Base-by-base conservation (phyloP, 2,113 vertebrate species). In the Tychaedon coryphoeus region DNA sequence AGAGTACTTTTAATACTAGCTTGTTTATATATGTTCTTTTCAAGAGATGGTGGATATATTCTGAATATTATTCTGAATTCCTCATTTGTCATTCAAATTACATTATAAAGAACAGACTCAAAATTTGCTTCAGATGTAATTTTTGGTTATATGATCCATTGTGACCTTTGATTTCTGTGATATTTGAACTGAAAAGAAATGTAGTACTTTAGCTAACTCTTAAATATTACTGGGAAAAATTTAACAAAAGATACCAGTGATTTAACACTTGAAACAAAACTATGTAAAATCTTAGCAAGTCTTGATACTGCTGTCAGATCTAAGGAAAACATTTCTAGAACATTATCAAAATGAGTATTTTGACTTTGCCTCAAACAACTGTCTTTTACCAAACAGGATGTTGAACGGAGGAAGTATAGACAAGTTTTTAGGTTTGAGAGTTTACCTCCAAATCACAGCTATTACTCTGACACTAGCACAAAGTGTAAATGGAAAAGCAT, bases 401-500 rank as follows among this genome's bases (percentile, higher is more conserved):
- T 23, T 20, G 9, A 62, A 34, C 15, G 11, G 29, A 66, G 20
- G 14, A 64, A 78, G 4, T 8, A 43, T 36, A 38, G 33, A 17
- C 24, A 57, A 77, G 10, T 2, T 67, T 75, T 75, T 40, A 67
- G 33, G 47, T 25, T 38, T 28, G 9, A 81, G 69, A 90, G 24
- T 13, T 82, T 50, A 34, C 33, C 34, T 23, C 3, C 7, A 72
- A 60, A 40, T 43, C 31, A 48, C 31, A 77, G 48, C 5, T 66
- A n/a, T 19, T 38, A 56, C 6, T 43, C 38, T 62, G 38, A 45
- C 0, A 3, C 23, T n/a, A 22, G 10, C 31, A 45, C 14, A 29
- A 75, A 56, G 25, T 0, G 0, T 20, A 33, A 84, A 42, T 4
- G 18, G 31, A 51, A 70, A 85, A 40, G 19, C 12, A 38, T 36